Conservation (phyloP, 1,140 invertebrate species). For the Geopemphigus sp. region DNA sequence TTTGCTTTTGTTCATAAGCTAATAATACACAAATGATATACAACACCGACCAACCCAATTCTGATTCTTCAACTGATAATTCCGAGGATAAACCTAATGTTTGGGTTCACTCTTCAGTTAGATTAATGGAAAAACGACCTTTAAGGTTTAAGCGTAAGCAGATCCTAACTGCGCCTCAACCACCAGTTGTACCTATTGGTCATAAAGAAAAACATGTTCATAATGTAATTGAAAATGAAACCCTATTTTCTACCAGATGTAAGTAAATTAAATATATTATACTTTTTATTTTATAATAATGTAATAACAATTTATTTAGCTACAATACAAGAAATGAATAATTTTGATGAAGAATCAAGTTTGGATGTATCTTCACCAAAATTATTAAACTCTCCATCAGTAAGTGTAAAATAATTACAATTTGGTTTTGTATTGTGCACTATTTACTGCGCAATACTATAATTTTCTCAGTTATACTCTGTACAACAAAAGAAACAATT, state of each 20-base stretch:
- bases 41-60: not conserved
- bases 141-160: slow-evolving; percentile 31
- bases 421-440: too few relatives aligned
- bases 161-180: not conserved
- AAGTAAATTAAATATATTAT: not conserved
- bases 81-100: slow-evolving; percentile 33
- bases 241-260: slow-evolving; percentile 11
- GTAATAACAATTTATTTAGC: not conserved
- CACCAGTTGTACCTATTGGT: slow-evolving; percentile 16
- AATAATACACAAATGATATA: slow-evolving; percentile 38
- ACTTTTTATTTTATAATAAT: not conserved
- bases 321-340: slow-evolving; percentile 49
- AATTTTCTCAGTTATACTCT: too few relatives aligned
- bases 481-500: too few relatives aligned
- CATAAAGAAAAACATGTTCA: not conserved
- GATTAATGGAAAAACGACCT: slow-evolving; percentile 24
- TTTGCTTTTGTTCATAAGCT: not conserved
- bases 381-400: slow-evolving; percentile 70
- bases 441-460: too few relatives aligned
- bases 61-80: slow-evolving; percentile 38
- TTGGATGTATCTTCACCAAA: slow-evolving; percentile 67
- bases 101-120: slow-evolving; percentile 12
- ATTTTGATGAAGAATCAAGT: slow-evolving; percentile 68
- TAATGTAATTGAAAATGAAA: slow-evolving; percentile 1
- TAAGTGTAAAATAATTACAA: slow-evolving; percentile 54